These are phyloP conservation scores for Eidolon dupreanum DNA, from an alignment of 2,797 vertebrate species.

Conservation along the genomic window DNA sequence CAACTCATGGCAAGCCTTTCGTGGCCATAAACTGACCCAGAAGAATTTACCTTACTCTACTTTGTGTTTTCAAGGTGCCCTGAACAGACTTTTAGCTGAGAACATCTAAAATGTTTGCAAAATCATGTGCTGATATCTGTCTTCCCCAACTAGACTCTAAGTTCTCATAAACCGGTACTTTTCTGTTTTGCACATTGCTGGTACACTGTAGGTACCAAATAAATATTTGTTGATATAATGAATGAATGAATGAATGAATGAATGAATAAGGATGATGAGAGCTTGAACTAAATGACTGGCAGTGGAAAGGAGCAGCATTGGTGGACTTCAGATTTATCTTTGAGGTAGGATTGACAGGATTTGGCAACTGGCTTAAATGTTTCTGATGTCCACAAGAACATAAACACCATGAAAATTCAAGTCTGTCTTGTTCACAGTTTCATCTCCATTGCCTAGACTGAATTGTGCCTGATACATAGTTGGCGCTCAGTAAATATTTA, in stretches of 20 bases:
- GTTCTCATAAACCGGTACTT: neutral
- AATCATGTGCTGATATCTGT: neutral
- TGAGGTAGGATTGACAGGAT: neutral
- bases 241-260: neutral
- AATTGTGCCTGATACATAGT: neutral
- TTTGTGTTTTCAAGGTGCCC: neutral
- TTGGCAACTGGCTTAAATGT: neutral
- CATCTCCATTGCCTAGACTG: neutral
- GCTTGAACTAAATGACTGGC: neutral
- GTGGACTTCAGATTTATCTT: neutral
- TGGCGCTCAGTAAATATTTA: neutral
- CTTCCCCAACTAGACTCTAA: neutral
- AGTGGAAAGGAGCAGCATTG: neutral
- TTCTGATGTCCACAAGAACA: constrained; percentile 7
- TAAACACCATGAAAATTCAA: neutral
- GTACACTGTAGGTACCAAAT: neutral
- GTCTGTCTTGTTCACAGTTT: neutral
- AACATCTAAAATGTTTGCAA: neutral
- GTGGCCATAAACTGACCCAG: neutral
- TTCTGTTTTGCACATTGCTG: neutral
- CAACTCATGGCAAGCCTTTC: neutral
- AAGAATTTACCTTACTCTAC: neutral
- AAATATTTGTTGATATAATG: neutral
- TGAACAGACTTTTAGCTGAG: neutral
- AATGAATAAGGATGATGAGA: neutral